phyloP scores from a whole-genome alignment of 2,888 invertebrate species.

The Muschampia plurimacula region DNA sequence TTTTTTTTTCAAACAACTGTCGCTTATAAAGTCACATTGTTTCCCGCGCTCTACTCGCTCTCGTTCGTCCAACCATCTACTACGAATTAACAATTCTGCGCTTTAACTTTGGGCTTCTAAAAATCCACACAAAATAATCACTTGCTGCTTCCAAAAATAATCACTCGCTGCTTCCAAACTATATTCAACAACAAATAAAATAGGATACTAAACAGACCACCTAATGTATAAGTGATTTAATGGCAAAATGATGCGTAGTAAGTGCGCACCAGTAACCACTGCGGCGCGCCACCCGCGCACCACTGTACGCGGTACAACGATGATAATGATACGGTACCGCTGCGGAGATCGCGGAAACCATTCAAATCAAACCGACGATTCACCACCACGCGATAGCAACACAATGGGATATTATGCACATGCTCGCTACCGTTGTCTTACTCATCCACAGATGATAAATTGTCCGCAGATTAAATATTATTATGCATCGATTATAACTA shows the following conservation, averaged over 20 bases:
- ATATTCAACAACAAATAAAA: neutral
- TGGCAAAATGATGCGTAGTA: neutral
- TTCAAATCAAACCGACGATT: conserved; percentile 40
- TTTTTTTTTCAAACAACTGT: too few species aligned
- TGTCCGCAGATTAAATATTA: neutral
- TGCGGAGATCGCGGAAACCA: conserved; percentile 50
- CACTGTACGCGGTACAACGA: neutral
- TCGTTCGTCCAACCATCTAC: too few species aligned
- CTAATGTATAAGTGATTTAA: neutral
- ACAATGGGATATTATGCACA: conserved; percentile 53
- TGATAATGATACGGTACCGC: conserved; percentile 28
- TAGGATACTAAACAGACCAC: neutral
- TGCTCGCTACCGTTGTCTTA: conserved; percentile 41
- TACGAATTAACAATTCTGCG: too few species aligned
- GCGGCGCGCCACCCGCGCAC: neutral
- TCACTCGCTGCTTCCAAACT: too few species aligned
- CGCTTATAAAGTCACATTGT: too few species aligned
- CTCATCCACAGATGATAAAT: conserved; percentile 34
- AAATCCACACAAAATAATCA: too few species aligned
- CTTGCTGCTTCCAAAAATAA: too few species aligned
- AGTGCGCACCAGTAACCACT: neutral
- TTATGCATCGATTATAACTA: conserved; percentile 17
- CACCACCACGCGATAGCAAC: conserved; percentile 49
- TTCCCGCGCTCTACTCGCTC: too few species aligned
- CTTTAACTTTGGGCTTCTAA: too few species aligned